Conservation (phyloP, 2,888 invertebrate genomes). For the Synergus itoensis region DNA sequence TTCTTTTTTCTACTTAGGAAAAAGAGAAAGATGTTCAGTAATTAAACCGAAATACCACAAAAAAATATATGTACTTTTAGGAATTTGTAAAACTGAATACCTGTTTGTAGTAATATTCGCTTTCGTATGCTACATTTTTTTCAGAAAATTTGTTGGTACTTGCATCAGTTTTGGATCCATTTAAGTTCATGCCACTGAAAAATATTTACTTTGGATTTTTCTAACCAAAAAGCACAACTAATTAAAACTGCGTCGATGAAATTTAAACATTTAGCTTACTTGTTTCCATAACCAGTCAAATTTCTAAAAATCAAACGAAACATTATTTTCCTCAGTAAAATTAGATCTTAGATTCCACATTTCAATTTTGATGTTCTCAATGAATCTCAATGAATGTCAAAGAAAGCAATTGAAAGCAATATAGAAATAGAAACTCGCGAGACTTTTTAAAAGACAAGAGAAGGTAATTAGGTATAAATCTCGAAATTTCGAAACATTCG, state of each 20-base stretch:
- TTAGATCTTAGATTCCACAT: not conserved
- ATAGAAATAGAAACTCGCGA: no score
- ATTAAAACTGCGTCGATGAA: constrained; percentile 4
- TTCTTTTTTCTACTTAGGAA: constrained; percentile 60
- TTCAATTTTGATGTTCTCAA: not conserved
- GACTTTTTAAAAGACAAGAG: not conserved
- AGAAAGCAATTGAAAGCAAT: no score
- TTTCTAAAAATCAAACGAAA: constrained; percentile 46
- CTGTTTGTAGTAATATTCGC: constrained; percentile 67
- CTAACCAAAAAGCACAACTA: constrained; percentile 14
- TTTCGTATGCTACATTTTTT: constrained; percentile 59
- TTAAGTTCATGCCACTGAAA: constrained; percentile 38
- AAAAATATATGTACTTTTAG: not conserved
- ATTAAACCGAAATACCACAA: not conserved
- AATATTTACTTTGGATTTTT: constrained; percentile 11
- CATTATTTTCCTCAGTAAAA: constrained; percentile 42
- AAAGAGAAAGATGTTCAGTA: not conserved
- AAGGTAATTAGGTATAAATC: not conserved
- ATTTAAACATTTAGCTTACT: constrained; percentile 38
- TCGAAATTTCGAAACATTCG: no score
- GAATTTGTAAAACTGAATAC: constrained; percentile 49
- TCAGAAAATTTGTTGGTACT: constrained; percentile 51
- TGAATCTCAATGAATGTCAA: no score
- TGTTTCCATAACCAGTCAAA: constrained; percentile 38
- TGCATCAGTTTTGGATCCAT: constrained; percentile 54